Percentiles rank a stretch among this genome's conserved stretches.
These are phyloP conservation scores for Drepana arcuata DNA, from an alignment of 1,140 invertebrate genomes.

Conservation along the genomic window DNA sequence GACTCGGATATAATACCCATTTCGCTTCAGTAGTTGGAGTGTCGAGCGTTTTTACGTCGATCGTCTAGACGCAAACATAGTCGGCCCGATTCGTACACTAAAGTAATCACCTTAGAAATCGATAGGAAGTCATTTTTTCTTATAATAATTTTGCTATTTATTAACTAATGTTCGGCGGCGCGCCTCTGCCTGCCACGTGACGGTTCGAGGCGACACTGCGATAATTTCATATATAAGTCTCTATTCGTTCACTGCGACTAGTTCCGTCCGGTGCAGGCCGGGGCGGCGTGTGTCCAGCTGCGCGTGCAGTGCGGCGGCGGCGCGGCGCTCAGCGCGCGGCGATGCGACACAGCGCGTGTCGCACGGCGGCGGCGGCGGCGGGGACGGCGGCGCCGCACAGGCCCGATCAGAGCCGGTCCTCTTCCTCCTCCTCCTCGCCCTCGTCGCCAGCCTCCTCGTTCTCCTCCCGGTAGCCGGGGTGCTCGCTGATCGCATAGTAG, in stretches of 20 bases:
- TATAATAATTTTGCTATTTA: constrained; percentile 63
- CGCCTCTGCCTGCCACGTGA: too few species aligned
- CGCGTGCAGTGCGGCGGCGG: constrained; percentile 12
- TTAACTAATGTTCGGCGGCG: constrained; percentile 39
- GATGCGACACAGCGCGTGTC: constrained; percentile 54
- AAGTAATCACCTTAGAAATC: constrained; percentile 54
- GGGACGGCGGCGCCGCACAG: constrained; percentile 63
- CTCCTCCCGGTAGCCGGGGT: constrained; percentile 91
- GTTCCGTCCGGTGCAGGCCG: background rate
- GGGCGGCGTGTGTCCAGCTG: constrained; percentile 2
- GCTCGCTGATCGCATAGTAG: constrained; percentile 95
- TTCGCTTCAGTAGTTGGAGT: too few species aligned
- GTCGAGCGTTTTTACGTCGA: too few species aligned
- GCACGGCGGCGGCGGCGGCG: constrained; percentile 63
- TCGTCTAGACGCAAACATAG: too few species aligned
- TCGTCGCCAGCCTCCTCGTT: constrained; percentile 86
- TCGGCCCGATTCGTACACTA: constrained; percentile 27
- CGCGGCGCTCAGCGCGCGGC: constrained; percentile 45
- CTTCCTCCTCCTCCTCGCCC: constrained; percentile 84
- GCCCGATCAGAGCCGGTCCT: constrained; percentile 82
- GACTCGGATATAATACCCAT: constrained; percentile 26
- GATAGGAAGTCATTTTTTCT: constrained; percentile 65
- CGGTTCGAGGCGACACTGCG: constrained; percentile 22
- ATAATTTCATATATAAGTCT: constrained; percentile 61
- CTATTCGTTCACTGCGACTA: constrained; percentile 31